phyloP scores from a whole-genome alignment of 1,140 invertebrate genomes.

The Drosophila tani region DNA sequence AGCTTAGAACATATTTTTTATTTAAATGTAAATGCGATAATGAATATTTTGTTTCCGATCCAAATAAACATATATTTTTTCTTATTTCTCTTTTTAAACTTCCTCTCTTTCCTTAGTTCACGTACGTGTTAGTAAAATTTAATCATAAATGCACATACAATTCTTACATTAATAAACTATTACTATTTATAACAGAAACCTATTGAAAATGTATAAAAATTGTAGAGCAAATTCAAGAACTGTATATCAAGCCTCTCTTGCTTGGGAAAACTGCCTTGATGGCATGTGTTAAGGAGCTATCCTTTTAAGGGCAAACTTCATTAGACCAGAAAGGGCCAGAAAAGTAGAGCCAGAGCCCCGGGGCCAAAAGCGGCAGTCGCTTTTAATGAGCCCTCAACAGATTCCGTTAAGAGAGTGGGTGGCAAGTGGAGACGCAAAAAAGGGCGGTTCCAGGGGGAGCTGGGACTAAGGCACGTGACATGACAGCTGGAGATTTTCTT shows the following conservation, averaged over 20 bases:
- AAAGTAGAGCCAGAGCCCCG: constrained; percentile 1
- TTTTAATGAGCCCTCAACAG: constrained; percentile 66
- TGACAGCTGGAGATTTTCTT: constrained; percentile 52
- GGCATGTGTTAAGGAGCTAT: constrained; percentile 22
- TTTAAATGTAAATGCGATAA: too few species aligned
- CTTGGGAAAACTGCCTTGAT: not conserved
- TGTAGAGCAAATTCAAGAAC: too few species aligned
- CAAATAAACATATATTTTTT: too few species aligned
- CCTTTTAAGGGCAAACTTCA: constrained; percentile 53
- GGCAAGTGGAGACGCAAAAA: not conserved
- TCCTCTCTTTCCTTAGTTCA: too few species aligned
- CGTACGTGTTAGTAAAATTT: too few species aligned
- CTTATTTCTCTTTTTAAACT: too few species aligned
- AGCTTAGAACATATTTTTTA: too few species aligned
- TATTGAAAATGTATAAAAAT: too few species aligned
- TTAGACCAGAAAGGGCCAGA: constrained; percentile 37
- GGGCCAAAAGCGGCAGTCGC: constrained; percentile 36
- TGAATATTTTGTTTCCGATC: too few species aligned
- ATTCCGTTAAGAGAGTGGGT: constrained; percentile 13
- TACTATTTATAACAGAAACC: too few species aligned
- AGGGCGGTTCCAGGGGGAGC: not conserved
- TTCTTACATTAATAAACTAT: too few species aligned
- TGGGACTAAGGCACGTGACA: constrained; percentile 39
- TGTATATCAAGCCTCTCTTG: not conserved
- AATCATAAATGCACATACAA: too few species aligned